Conservation (phyloP, 2,888 invertebrate species). For the Corythucha ciliata region DNA sequence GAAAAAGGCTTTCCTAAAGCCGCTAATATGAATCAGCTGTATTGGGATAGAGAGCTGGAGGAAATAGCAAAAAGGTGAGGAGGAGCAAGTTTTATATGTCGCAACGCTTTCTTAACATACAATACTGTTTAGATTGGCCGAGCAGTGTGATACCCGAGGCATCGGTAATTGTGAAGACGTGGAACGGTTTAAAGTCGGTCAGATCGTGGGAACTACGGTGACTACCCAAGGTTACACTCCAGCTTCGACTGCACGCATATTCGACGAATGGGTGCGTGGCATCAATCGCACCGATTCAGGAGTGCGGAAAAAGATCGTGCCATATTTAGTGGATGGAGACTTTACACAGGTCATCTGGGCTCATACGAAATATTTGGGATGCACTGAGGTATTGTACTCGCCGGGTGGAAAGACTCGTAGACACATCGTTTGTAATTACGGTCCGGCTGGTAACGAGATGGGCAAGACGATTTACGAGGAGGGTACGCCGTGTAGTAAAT, state of each 20-base stretch:
- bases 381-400: conserved; percentile 1
- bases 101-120: too few relatives aligned
- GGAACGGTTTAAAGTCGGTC: background rate
- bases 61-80: too few relatives aligned
- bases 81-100: too few relatives aligned
- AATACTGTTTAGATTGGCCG: background rate
- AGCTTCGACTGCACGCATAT: too few relatives aligned
- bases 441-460: background rate
- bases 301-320: too few relatives aligned
- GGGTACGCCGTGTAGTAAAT: background rate
- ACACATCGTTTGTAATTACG: background rate
- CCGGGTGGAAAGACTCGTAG: background rate
- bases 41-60: background rate
- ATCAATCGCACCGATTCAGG: too few relatives aligned
- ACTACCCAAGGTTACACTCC: too few relatives aligned
- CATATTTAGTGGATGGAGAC: too few relatives aligned
- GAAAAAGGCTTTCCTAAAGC: background rate
- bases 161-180: background rate
- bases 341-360: conserved; percentile 3
- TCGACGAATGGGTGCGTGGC: too few relatives aligned
- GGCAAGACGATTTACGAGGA: background rate
- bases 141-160: background rate
- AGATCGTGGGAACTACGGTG: too few relatives aligned
- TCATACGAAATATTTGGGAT: background rate
- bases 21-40: background rate